Percentiles rank a stretch among this genome's conserved stretches.
Evolutionary conservation across 2,797 vertebrate species (phyloP).

Genomic region (Morelia viridis): DNA sequence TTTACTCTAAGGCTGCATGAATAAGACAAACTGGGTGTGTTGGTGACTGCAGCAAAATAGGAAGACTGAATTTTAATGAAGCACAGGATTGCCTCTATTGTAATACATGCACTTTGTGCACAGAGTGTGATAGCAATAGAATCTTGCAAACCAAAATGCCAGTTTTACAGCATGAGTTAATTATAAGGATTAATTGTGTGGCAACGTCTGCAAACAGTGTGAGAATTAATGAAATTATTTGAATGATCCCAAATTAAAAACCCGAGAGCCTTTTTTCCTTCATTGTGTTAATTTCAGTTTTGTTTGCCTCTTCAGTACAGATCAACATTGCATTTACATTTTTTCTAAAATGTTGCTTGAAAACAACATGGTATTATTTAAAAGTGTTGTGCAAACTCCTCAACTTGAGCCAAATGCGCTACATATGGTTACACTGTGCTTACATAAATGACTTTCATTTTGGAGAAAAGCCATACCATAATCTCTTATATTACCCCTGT

Average conservation of each 20-base stretch:
- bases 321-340: neutral
- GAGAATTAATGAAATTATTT: neutral
- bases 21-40: no score
- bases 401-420: conserved; percentile 32
- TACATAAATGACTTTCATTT: neutral
- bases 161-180: neutral
- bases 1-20: neutral
- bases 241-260: conserved; percentile 1
- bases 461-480: neutral
- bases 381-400: conserved; percentile 24
- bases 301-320: neutral
- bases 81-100: neutral
- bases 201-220: neutral
- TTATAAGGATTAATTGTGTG: neutral
- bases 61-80: neutral
- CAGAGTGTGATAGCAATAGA: neutral
- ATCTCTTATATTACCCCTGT: neutral
- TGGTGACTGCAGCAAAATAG: neutral
- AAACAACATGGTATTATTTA: conserved; percentile 37
- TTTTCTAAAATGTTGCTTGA: neutral
- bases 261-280: neutral
- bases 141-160: neutral
- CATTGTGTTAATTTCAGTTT: neutral
- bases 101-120: neutral
- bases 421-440: neutral